A percentile compares a stretch with the other conserved stretches of the same genome.
Evolutionary conservation across 2,113 vertebrate genomes (phyloP).

Genomic region (Neomonachus schauinslandi): DNA sequence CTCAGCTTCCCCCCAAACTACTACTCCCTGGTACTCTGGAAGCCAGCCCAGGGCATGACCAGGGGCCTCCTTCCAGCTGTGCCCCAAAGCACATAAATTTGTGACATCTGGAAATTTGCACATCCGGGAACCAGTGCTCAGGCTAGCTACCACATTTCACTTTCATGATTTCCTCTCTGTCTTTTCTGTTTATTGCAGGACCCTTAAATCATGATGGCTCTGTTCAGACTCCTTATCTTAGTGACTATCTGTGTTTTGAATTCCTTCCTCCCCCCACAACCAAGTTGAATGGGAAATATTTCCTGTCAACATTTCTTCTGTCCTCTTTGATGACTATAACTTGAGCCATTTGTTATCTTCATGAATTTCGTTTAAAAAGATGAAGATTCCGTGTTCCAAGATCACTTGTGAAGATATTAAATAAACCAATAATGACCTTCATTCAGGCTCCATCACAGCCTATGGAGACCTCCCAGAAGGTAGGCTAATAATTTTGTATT

Average conservation of each 20-base stretch:
- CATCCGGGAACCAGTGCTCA: background rate
- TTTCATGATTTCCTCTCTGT: conserved; percentile 19
- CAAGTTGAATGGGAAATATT: conserved; percentile 44
- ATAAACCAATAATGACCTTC: conserved; percentile 5
- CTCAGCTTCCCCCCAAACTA: background rate
- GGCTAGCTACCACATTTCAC: background rate
- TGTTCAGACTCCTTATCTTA: conserved; percentile 44
- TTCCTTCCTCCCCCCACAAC: background rate
- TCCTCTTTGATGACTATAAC: background rate
- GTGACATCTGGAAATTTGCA: background rate
- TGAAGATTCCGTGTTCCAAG: background rate
- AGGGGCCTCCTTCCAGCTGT: background rate
- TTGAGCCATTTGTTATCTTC: conserved; percentile 22
- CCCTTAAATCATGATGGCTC: background rate
- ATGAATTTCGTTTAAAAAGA: conserved; percentile 32
- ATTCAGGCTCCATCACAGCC: background rate
- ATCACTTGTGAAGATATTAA: conserved; percentile 37
- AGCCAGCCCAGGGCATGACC: background rate
- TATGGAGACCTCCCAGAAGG: background rate
- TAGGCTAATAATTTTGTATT: background rate
- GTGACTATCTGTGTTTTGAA: conserved; percentile 41
- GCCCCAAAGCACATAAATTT: background rate
- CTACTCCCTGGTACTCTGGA: background rate
- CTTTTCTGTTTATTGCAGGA: background rate
- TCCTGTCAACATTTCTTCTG: conserved; percentile 54